Evolutionary conservation across 2,888 invertebrate species (phyloP).

Genomic region (Tortrix viridana): DNA sequence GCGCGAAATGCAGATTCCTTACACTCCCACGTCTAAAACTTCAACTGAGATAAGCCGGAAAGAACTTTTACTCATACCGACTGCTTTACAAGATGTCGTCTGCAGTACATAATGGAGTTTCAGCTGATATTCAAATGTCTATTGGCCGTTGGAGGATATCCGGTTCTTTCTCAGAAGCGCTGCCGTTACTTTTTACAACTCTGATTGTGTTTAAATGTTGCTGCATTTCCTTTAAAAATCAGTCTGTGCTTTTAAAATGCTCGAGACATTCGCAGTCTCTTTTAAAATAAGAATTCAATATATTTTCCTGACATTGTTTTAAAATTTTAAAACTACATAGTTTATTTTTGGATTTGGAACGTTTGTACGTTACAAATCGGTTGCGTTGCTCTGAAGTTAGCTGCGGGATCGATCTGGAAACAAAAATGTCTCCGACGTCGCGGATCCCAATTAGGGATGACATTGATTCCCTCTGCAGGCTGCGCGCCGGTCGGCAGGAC

Average conservation of each 20-base stretch:
- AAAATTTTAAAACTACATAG: too few relatives aligned
- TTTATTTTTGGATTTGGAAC: too few relatives aligned
- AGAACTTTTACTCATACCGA: constrained; percentile 24
- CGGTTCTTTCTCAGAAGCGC: constrained; percentile 43
- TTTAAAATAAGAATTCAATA: not conserved
- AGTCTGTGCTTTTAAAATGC: constrained; percentile 25
- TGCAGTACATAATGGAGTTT: constrained; percentile 31
- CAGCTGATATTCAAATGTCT: constrained; percentile 42
- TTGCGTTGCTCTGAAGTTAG: not conserved
- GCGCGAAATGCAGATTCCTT: constrained; percentile 40
- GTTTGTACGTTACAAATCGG: too few relatives aligned
- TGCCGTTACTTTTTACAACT: constrained; percentile 51
- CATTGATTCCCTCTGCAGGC: constrained; percentile 73
- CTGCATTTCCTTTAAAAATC: constrained; percentile 40
- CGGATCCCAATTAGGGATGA: constrained; percentile 70
- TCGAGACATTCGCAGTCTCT: constrained; percentile 1
- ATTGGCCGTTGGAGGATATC: constrained; percentile 49
- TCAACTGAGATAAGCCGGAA: constrained; percentile 13
- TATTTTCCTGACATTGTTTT: not conserved
- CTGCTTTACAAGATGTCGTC: constrained; percentile 36
- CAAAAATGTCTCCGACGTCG: constrained; percentile 65
- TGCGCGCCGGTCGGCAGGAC: constrained; percentile 51
- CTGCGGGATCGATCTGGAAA: constrained; percentile 49
- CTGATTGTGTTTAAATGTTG: constrained; percentile 41
- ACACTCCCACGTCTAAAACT: constrained; percentile 37